Base-by-base conservation (phyloP, 1,140 invertebrate genomes). In the Drosophila ambigua region DNA sequence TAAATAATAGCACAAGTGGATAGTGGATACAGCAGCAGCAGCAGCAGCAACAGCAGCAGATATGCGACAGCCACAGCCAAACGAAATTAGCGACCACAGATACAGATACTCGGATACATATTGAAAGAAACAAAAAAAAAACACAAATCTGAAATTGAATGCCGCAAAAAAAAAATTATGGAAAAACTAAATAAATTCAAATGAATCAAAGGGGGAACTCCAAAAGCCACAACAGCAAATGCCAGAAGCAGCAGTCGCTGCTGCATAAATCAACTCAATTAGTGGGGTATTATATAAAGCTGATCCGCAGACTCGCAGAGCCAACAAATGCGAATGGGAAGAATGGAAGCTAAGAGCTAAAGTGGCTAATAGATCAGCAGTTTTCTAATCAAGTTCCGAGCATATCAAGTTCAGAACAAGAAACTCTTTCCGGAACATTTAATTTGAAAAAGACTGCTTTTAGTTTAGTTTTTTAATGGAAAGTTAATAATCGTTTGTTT, bases 181-280 rank as follows among this genome's bases (percentile, higher is more conserved):
- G 24, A 66, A 57, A 66, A 78, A 50, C 74, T 82, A 82, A 82
- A 82, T 79, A 83, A 88, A 84, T 85, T 84, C 77, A 84, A 80
- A 84, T 84, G 79, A 84, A 83, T 88, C 82, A 87, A 85, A 77
- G 57, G 39, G 61, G 11, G 26, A 13, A 23, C 13, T 20, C 45
- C 7, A 46, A 20, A 26, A 61, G 43, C 51, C 31, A 31, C 24
- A 41, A 3, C 16, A 49, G 24, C 39, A 54, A 64, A 52, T 59
- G 49, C 41, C 11, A 16, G 31, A 58, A 63, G 43, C 41, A 31
- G 49, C 43, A 48, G 64, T 74, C 64, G 77, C 60, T 69, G 85
- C 71, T 88, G 83, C 83, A 87, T 87, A 87, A 87, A 87, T 87
- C 83, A 87, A 88, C 74, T 87, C 83, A 87, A 87, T 88, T 87